Evolutionary conservation across 2,888 invertebrate species (phyloP).

Genomic region (Stramonita haemastoma): DNA sequence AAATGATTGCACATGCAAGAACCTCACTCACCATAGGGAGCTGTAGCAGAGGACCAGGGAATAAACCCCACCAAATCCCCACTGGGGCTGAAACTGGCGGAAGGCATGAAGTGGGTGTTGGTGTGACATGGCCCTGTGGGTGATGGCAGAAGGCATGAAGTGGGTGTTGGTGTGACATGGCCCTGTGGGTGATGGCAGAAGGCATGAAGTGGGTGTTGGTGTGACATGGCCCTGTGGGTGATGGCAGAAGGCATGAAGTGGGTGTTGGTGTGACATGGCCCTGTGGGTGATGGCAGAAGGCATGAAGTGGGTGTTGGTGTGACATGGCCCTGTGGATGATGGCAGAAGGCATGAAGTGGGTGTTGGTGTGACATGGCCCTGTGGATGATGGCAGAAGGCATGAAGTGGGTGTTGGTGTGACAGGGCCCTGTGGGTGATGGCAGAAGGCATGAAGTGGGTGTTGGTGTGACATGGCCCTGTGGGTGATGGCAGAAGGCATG

Average conservation of each 20-base stretch:
- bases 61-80: too few species aligned
- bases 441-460: background rate
- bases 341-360: background rate
- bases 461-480: background rate
- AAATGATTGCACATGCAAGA: too few species aligned
- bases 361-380: too few species aligned
- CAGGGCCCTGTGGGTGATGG: background rate
- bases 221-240: background rate
- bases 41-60: too few species aligned
- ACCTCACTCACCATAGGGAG: too few species aligned
- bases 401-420: background rate
- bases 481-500: slow-evolving; percentile 6
- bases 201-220: background rate
- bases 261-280: background rate
- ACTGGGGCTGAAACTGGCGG: too few species aligned
- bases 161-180: background rate
- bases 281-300: background rate
- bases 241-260: background rate
- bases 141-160: slow-evolving; percentile 6
- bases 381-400: background rate
- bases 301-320: background rate
- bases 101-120: too few species aligned
- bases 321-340: background rate
- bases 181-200: background rate
- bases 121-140: background rate